Conservation (phyloP, 2,888 invertebrate species). For the Sarcophaga caerulescens region DNA sequence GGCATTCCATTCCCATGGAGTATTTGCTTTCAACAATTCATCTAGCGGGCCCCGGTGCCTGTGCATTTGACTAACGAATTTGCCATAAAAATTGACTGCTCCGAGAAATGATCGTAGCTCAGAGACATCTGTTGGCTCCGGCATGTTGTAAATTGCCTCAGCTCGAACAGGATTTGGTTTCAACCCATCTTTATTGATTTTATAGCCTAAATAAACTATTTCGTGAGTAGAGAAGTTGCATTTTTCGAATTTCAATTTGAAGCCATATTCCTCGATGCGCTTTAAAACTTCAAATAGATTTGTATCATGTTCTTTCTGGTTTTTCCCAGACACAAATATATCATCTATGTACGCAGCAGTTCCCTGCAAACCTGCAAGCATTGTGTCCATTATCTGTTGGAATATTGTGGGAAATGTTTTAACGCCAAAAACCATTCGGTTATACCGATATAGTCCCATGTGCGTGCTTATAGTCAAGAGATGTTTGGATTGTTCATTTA, state of each 20-base stretch:
- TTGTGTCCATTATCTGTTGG: slow-evolving; percentile 66
- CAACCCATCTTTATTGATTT: slow-evolving; percentile 58
- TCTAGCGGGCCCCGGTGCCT: slow-evolving; percentile 55
- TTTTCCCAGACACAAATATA: slow-evolving; percentile 59
- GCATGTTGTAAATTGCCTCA: slow-evolving; percentile 51
- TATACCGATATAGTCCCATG: slow-evolving; percentile 54
- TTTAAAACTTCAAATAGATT: too few species aligned
- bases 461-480: slow-evolving; percentile 56
- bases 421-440: slow-evolving; percentile 58
- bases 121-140: slow-evolving; percentile 55
- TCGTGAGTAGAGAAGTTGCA: slow-evolving; percentile 58
- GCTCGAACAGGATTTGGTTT: slow-evolving; percentile 64
- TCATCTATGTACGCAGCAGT: slow-evolving; percentile 55
- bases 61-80: slow-evolving; percentile 54
- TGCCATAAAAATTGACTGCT: slow-evolving; percentile 55
- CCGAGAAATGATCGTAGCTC: slow-evolving; percentile 64
- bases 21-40: slow-evolving; percentile 38
- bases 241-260: slow-evolving; percentile 63
- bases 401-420: slow-evolving; percentile 65
- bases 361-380: slow-evolving; percentile 57
- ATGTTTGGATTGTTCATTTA: slow-evolving; percentile 56
- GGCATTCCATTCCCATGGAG: slow-evolving; percentile 33
- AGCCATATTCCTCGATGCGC: slow-evolving; percentile 61
- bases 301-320: slow-evolving; percentile 54
- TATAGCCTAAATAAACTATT: slow-evolving; percentile 58